A percentile compares a stretch with the other conserved stretches of the same genome.
These are phyloP conservation scores for rat (Rattus norvegicus) DNA, from an alignment of 2,113 vertebrate species.

Conservation along the genomic window DNA sequence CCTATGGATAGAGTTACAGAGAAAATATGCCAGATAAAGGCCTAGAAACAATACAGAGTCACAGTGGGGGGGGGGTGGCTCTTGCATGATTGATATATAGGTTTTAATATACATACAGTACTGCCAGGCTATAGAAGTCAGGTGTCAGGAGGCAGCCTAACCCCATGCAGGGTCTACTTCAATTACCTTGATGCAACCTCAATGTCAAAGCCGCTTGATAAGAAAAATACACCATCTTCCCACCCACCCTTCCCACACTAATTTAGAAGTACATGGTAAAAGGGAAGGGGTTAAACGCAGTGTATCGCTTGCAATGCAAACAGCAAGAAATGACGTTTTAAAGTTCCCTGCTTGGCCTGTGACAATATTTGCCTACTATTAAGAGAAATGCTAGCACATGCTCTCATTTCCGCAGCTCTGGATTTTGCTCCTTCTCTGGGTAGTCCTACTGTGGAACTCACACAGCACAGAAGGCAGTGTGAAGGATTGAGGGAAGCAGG, in stretches of 20 bases:
- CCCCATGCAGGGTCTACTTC: slow-evolving; percentile 28
- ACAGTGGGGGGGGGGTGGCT: not conserved
- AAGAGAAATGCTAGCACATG: slow-evolving; percentile 38
- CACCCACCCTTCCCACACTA: not conserved
- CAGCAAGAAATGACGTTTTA: slow-evolving; percentile 15
- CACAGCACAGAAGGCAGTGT: not conserved
- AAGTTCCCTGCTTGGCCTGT: not conserved
- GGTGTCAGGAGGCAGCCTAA: slow-evolving; percentile 35
- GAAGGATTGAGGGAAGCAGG: not conserved
- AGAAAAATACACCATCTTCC: not conserved
- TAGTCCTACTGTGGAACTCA: not conserved
- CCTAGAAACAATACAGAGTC: slow-evolving; percentile 24
- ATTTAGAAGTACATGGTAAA: not conserved
- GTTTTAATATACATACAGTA: slow-evolving; percentile 53
- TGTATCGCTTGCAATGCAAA: not conserved
- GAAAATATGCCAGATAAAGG: not conserved
- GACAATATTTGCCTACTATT: not conserved
- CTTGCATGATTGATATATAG: slow-evolving; percentile 59
- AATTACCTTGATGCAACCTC: slow-evolving; percentile 27
- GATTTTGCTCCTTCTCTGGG: slow-evolving; percentile 4
- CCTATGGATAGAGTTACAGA: slow-evolving; percentile 16
- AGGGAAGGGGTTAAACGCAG: not conserved
- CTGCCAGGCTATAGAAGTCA: slow-evolving; percentile 35
- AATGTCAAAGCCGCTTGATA: not conserved
- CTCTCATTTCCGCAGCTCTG: slow-evolving; percentile 7